phyloP scores from a whole-genome alignment of 2,113 vertebrate species.

The Phyllostomus hastatus region DNA sequence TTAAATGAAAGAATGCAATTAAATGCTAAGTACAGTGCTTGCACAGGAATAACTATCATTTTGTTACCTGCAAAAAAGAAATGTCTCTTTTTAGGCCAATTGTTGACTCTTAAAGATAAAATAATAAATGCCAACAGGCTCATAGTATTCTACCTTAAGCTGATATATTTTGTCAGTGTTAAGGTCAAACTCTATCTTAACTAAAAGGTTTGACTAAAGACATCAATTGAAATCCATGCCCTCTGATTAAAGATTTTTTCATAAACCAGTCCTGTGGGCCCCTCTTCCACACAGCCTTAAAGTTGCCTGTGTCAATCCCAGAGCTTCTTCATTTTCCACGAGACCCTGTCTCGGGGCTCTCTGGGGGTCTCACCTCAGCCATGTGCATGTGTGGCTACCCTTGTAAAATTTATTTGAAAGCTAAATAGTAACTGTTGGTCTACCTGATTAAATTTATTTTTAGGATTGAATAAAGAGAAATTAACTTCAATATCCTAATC shows the following conservation, averaged over 20 bases:
- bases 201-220: not conserved
- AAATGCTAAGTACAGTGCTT: not conserved
- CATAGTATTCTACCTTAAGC: not conserved
- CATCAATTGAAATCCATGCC: not conserved
- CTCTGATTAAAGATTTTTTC: not conserved
- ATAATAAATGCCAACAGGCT: not conserved
- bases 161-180: not conserved
- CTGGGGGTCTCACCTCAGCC: not conserved
- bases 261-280: not conserved
- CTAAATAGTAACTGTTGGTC: not conserved
- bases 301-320: not conserved
- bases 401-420: not conserved
- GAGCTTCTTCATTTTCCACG: not conserved
- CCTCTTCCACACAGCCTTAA: not conserved
- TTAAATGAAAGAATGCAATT: not conserved
- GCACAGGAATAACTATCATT: not conserved
- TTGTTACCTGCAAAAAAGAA: not conserved
- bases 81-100: not conserved
- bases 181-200: not conserved
- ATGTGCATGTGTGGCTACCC: not conserved
- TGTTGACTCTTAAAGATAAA: not conserved
- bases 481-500: not conserved
- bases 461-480: not conserved
- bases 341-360: not conserved
- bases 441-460: not conserved